Conservation (phyloP, 1,140 invertebrate genomes). For the Eciton burchellii region DNA sequence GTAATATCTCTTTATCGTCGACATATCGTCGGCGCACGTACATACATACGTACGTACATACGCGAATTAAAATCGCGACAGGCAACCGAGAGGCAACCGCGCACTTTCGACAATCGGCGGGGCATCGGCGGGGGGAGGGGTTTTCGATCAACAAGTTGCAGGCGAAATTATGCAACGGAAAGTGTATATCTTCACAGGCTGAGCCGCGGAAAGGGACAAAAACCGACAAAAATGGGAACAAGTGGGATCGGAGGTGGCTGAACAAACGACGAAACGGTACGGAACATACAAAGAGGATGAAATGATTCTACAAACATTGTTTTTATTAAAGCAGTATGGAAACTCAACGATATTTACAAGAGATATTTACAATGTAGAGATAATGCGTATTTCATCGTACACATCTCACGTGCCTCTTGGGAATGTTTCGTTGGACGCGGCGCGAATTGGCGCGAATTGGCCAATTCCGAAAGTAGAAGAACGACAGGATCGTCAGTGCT, state of each 20-base stretch:
- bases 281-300: conserved; percentile 64
- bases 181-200: background rate
- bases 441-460: conserved; percentile 17
- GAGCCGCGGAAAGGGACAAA: conserved; percentile 21
- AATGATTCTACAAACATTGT: conserved; percentile 85
- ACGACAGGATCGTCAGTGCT: no score
- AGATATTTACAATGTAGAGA: conserved; percentile 82
- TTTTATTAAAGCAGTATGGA: conserved; percentile 87
- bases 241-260: conserved; percentile 21
- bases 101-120: background rate
- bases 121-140: background rate
- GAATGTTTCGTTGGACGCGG: conserved; percentile 41
- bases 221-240: no score
- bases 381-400: conserved; percentile 68
- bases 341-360: conserved; percentile 87
- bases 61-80: background rate
- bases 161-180: background rate
- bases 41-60: background rate
- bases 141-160: background rate
- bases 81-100: background rate
- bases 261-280: conserved; percentile 9
- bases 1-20: conserved; percentile 26
- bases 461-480: conserved; percentile 23
- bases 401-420: conserved; percentile 34
- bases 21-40: no score